phyloP scores from a whole-genome alignment of 37 sponge, comb jelly and placozoan genomes.

The Halichondria panicea region DNA sequence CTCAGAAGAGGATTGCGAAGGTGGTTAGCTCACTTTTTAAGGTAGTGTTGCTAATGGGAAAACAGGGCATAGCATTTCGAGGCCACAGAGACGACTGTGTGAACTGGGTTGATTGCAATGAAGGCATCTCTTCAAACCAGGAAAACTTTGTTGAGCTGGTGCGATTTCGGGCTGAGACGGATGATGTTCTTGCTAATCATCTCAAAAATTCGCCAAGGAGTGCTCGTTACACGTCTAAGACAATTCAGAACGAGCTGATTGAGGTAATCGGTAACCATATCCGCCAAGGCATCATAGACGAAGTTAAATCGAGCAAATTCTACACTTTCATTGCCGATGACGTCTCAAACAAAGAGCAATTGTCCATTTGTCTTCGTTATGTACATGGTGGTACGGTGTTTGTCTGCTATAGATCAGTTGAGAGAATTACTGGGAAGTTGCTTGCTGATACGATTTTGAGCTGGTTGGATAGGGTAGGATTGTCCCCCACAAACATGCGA shows the following conservation, averaged over 20 bases:
- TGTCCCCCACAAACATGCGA: constrained; percentile 46
- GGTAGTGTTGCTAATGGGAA: no score
- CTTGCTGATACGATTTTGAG: constrained; percentile 48
- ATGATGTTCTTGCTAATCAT: constrained; percentile 48
- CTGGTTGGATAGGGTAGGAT: constrained; percentile 13
- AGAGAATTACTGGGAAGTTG: background rate
- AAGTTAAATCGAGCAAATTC: constrained; percentile 45
- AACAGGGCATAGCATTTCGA: no score
- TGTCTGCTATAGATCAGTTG: no score
- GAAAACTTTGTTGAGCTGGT: constrained; percentile 61
- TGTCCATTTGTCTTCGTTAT: constrained; percentile 45
- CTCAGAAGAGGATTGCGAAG: no score
- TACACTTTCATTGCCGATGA: constrained; percentile 73
- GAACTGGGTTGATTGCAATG: no score
- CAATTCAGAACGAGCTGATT: constrained; percentile 70
- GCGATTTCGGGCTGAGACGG: constrained; percentile 50
- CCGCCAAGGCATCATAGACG: constrained; percentile 9
- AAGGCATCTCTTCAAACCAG: no score
- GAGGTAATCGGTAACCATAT: constrained; percentile 33
- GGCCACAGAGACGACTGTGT: no score
- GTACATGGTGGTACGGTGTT: constrained; percentile 12
- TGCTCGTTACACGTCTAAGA: constrained; percentile 74
- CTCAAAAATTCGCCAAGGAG: constrained; percentile 57
- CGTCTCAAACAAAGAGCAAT: constrained; percentile 54
- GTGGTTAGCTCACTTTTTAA: no score